These are phyloP conservation scores for Oncorhynchus nerka DNA, from an alignment of 2,113 vertebrate genomes.

Conservation along the genomic window DNA sequence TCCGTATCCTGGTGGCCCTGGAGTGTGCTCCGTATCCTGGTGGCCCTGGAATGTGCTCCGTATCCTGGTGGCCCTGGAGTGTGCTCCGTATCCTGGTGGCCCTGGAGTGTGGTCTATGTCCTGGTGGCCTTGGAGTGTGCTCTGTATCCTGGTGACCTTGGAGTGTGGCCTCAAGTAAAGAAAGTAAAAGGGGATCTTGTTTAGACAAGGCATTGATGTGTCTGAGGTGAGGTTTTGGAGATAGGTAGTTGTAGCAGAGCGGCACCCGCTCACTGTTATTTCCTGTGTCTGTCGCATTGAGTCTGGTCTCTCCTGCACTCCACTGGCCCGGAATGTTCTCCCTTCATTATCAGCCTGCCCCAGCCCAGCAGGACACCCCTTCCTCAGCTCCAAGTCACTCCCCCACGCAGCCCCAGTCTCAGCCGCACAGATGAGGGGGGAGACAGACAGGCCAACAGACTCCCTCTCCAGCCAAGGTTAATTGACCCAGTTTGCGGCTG, in stretches of 20 bases:
- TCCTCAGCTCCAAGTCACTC: background rate
- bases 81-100: too few relatives aligned
- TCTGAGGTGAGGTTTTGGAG: background rate
- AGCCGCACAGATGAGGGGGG: background rate
- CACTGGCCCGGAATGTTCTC: constrained; percentile 23
- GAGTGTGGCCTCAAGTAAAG: too few relatives aligned
- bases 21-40: too few relatives aligned
- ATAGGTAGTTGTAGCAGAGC: background rate
- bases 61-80: too few relatives aligned
- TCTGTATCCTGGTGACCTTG: too few relatives aligned
- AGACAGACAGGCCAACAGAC: background rate
- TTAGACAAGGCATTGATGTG: background rate
- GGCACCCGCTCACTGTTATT: constrained; percentile 11
- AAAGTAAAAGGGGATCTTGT: too few relatives aligned
- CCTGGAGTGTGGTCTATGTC: too few relatives aligned
- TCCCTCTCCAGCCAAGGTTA: constrained; percentile 15
- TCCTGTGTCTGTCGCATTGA: constrained; percentile 31
- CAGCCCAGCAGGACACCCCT: constrained; percentile 13
- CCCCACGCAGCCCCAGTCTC: background rate
- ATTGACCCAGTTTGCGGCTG: constrained; percentile 32
- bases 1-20: too few relatives aligned
- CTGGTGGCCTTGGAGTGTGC: too few relatives aligned
- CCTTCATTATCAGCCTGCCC: constrained; percentile 28
- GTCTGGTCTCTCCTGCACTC: constrained; percentile 13
- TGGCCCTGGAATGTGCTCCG: too few relatives aligned